Base-by-base conservation (phyloP, 2,888 invertebrate genomes). In the Baronia brevicornis region DNA sequence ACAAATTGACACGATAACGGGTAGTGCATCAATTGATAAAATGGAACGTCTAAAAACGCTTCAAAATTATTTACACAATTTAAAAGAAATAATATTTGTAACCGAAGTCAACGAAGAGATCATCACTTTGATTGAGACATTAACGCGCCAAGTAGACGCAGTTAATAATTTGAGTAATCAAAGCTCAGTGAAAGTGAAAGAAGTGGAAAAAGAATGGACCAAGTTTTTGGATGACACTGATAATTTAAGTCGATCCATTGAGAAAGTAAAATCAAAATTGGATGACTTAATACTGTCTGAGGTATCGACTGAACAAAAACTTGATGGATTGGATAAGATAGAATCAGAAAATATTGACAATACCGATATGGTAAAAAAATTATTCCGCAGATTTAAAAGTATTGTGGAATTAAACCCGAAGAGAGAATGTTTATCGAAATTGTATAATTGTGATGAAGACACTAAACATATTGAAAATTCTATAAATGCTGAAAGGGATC, bases 401-500 rank as follows among this genome's bases (percentile, higher is more conserved):
- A 72, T 94, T 22, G 72, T 91, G 28, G 86, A 90, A 43, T 88
- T 89, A 45, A 91, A 91, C 60, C 91, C 93, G 0, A 89, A 88
- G 11, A 88, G 88, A 42, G 88, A 89, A 51, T 88, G 91, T 31
- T 92, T 93, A 0, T 71, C 86, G 27, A 89, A 90, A 43, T 80
- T 91, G 0, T 91, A 90, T 54, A 61, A 66, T 5, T 87, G 89
- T 21, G 88, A 90, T 38, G 93, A 93, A 44, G 82, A 85, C 8
- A 89, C 89, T 1, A 89, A 88, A 57, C 87, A 89, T 46, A 84
- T 93, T 4, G 92, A 93, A 45, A 89, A 90, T 44, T 84, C 85
- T 9, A 88, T 95, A 4, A 84, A 85, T 14, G 80, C 86, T 3
- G 93, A 95, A 72, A 86, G 93, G 38, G 93, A 94, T 40, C 89